Conservation (phyloP, 2,888 invertebrate genomes). For the Heliconius hortense region DNA sequence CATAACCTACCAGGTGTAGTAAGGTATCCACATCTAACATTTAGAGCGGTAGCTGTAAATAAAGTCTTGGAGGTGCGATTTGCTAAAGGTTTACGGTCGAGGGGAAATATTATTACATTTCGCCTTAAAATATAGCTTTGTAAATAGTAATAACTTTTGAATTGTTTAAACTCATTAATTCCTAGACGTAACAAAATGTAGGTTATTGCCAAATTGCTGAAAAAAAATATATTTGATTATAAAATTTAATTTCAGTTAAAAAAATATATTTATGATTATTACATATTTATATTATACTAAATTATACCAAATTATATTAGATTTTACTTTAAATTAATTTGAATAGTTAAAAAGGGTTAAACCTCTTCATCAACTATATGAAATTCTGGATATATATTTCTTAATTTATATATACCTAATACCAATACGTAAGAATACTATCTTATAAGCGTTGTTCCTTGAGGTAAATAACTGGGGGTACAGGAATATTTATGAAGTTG, state of each 20-base stretch:
- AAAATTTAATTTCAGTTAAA: background rate
- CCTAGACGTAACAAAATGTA: background rate
- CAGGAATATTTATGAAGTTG: conserved; percentile 11
- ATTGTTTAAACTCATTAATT: background rate
- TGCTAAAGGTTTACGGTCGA: conserved; percentile 43
- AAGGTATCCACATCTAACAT: conserved; percentile 13
- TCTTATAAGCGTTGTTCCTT: background rate
- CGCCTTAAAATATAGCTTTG: conserved; percentile 6
- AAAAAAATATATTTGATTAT: background rate
- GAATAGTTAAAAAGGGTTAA: too few species aligned
- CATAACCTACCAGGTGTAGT: conserved; percentile 1
- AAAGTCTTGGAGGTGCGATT: conserved; percentile 46
- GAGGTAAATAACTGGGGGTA: background rate
- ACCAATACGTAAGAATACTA: background rate
- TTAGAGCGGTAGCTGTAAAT: conserved; percentile 46
- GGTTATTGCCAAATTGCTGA: background rate
- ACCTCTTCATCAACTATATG: too few species aligned
- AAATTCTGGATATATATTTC: background rate
- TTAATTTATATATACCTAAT: background rate
- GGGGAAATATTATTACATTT: conserved; percentile 23
- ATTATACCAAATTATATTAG: too few species aligned
- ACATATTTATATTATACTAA: too few species aligned
- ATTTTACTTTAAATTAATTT: too few species aligned
- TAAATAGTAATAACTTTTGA: conserved; percentile 11
- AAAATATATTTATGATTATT: background rate